Base-by-base conservation (phyloP, 1,140 invertebrate genomes). In the Formica selysi region DNA sequence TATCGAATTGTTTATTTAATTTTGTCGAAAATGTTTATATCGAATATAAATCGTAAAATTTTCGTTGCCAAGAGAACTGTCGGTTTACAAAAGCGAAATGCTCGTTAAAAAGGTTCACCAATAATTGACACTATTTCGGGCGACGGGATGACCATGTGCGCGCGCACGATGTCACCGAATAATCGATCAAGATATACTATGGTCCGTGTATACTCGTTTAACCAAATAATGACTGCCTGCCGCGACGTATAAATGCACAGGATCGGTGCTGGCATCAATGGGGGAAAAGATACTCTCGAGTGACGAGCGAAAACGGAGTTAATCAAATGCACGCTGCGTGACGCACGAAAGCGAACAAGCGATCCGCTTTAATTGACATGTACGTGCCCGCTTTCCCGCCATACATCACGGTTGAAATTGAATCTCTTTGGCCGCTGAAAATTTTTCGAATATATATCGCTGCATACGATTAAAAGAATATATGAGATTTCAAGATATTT, bases 81-180 rank as follows among this genome's bases (percentile, higher is more conserved):
- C 57, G 70, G 11, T 32, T 59, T 61, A 62, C 54, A 71, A 89
- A 86, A 81, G 54, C 71, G 76, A 29, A 1, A 3, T 70, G 51
- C 54, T 76, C 87, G 71, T 89, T 86, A 86, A 86, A 86, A 59
- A 70, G 51, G 70, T 59, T 74, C 80, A 32, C 41, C 44, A 87
- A 87, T 89, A 90, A 90, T 90, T 87, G 76, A 90, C 88, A 48
- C 88, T 87, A 76, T 74, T 89, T 87, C 48, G 62, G 59, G 26
- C 44, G 10, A 2, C 22, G 32, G 51, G 59, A 22, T 16, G 38
- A 22, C 71, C 78, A 67, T 57, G 48, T 36, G 67, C 74, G 48
- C 44, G 51, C 54, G 22, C 61, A 11, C 10, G 48, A 8, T 59
- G 48, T 54, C 68, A 54, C 73, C 78, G 87, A 78, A 87, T 89